phyloP scores from a whole-genome alignment of 2,797 vertebrate genomes.

The Cynodonichthys magdalenae region DNA sequence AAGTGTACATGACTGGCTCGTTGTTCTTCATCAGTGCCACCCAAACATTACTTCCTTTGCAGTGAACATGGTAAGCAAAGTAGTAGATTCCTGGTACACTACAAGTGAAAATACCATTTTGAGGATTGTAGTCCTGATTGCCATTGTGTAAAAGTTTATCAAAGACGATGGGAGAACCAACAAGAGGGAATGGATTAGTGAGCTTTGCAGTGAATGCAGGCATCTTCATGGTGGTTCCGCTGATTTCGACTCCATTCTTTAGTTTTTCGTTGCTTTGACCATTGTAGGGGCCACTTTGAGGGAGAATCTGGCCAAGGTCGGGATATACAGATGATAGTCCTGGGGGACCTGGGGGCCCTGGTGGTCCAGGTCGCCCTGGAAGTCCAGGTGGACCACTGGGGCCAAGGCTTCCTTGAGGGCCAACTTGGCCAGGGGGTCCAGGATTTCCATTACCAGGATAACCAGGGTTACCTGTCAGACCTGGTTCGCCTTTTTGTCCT shows the following conservation, averaged over 20 bases:
- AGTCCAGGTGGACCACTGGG: constrained; percentile 86
- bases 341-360: constrained; percentile 90
- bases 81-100: constrained; percentile 95
- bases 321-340: constrained; percentile 82
- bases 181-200: constrained; percentile 90
- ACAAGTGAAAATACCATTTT: constrained; percentile 94
- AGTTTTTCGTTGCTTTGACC: constrained; percentile 85
- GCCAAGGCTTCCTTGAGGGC: constrained; percentile 90
- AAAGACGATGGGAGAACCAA: constrained; percentile 91
- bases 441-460: constrained; percentile 89
- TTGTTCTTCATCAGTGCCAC: constrained; percentile 96
- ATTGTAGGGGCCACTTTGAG: constrained; percentile 83
- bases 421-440: constrained; percentile 85
- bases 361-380: constrained; percentile 88
- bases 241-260: constrained; percentile 74
- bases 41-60: constrained; percentile 96
- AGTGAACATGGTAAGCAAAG: constrained; percentile 95
- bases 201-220: constrained; percentile 93
- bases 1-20: constrained; percentile 97
- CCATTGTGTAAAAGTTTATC: constrained; percentile 94
- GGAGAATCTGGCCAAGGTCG: constrained; percentile 86
- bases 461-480: constrained; percentile 87
- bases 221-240: constrained; percentile 81
- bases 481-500: constrained; percentile 89
- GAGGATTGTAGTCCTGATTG: constrained; percentile 94